A percentile compares a stretch with the other conserved stretches of the same genome.
Evolutionary conservation across 2,797 vertebrate species (phyloP).

Genomic region (Podarcis siculus): DNA sequence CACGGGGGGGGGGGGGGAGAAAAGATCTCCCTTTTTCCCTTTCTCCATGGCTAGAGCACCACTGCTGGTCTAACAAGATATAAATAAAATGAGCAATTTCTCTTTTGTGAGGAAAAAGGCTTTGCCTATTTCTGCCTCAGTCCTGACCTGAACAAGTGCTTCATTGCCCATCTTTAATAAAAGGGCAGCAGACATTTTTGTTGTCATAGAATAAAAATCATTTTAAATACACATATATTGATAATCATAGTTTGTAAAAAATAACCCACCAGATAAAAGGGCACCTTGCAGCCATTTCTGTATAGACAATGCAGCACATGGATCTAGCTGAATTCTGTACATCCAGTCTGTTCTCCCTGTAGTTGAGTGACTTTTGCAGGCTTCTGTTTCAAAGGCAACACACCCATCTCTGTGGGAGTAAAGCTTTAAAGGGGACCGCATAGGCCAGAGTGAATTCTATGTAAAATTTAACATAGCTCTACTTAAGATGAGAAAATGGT

Average conservation of each 20-base stretch:
- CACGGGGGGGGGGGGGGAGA: no score
- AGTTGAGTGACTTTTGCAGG: not conserved
- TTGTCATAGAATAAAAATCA: not conserved
- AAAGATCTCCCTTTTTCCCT: not conserved
- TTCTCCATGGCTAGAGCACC: not conserved
- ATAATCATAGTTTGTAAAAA: not conserved
- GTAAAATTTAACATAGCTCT: not conserved
- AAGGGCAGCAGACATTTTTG: not conserved
- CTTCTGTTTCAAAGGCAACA: slow-evolving; percentile 6
- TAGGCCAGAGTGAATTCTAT: not conserved
- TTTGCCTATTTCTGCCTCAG: not conserved
- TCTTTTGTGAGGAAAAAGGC: not conserved
- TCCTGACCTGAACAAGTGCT: not conserved
- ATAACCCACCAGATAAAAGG: slow-evolving; percentile 9
- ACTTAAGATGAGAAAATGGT: not conserved
- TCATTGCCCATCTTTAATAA: not conserved
- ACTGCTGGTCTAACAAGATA: no score
- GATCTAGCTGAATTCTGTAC: not conserved
- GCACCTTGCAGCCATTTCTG: not conserved
- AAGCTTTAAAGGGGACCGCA: not conserved
- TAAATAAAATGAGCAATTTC: not conserved
- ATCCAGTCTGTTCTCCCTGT: not conserved
- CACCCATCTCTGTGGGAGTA: not conserved
- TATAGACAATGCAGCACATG: not conserved
- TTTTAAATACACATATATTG: not conserved